Conservation (phyloP, 2,888 invertebrate species). For the Microctonus brassicae region DNA sequence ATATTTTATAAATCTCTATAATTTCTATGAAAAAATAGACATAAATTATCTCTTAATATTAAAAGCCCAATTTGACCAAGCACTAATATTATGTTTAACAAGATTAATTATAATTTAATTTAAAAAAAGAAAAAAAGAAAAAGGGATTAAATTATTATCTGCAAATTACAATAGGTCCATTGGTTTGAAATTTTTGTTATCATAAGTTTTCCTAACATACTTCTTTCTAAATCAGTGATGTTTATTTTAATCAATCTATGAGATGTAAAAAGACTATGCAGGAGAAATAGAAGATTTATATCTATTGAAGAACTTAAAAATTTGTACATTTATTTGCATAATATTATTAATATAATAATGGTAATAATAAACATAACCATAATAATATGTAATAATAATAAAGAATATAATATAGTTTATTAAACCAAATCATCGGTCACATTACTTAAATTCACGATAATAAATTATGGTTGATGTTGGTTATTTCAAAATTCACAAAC, state of each 20-base stretch:
- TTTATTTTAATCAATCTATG: not conserved
- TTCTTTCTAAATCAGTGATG: not conserved
- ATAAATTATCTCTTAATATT: conserved; percentile 34
- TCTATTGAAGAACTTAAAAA: conserved; percentile 57
- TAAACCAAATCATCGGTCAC: conserved; percentile 55
- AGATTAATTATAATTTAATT: not conserved
- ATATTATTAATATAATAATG: conserved; percentile 48
- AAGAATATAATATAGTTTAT: conserved; percentile 53
- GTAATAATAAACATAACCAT: conserved; percentile 39
- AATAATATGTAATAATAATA: conserved; percentile 47
- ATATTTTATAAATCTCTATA: not conserved
- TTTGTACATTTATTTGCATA: conserved; percentile 63
- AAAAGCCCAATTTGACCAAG: conserved; percentile 19
- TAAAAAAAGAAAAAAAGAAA: not conserved
- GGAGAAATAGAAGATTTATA: conserved; percentile 33
- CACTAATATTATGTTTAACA: too few species aligned
- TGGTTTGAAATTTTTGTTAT: not conserved
- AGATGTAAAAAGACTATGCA: not conserved
- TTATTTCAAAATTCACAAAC: not conserved
- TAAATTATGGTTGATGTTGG: conserved; percentile 2
- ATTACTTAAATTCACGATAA: conserved; percentile 43
- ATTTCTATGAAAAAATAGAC: conserved; percentile 41
- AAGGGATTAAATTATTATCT: not conserved
- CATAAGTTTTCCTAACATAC: too few species aligned
- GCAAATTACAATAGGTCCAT: conserved; percentile 28